Evolutionary conservation across 2,888 invertebrate species (phyloP), one percentile per base, ranked within the genome.

Genomic region (Trilocha varians): DNA sequence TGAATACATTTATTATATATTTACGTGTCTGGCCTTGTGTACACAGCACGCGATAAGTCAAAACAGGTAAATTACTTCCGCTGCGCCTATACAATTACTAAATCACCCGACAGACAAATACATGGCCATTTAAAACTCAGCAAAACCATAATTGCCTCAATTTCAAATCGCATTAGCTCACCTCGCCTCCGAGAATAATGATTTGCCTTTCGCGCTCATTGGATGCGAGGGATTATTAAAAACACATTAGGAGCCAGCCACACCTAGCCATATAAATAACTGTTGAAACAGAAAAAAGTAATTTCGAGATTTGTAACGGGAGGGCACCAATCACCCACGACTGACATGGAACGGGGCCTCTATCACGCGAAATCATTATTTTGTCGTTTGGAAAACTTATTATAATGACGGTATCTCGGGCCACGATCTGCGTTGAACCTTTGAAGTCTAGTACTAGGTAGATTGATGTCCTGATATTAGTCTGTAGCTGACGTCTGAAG

Each of bases 341-440:
- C 80, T 79, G 80, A 83, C 80, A 83, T 83, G 80, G 82, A 69
- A 67, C 76, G 62, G 62, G 58, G 62, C 59, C 57, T 58, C 60
- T 71, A 77, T 73, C 83, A 83, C 83, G 83, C 83, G 61, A 79
- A 74, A 82, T 80, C 83, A 84, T 85, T 84, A 85, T 84, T 78
- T 82, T 70, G 75, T 84, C 83, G 77, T 84, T 84, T 84, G 72
- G 69, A 71, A 59, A 57, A 62, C 68, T 69, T 70, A 69, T 71
- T 73, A 73, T 72, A 70, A 73, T 67, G 66, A 65, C 61, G 64
- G 60, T 65, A 70, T 69, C 72, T 74, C 52, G 59, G 53, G 52
- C 55, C 59, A 57, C 62, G 54, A 66, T 68, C 69, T 60, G 52
- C 48, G 52, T 47, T 47, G 50, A 57, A 53, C 56, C 55, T 59